These are phyloP conservation scores for Montipora capricornis DNA, from an alignment of 64 coral and sea anemone genomes.

Conservation along the genomic window DNA sequence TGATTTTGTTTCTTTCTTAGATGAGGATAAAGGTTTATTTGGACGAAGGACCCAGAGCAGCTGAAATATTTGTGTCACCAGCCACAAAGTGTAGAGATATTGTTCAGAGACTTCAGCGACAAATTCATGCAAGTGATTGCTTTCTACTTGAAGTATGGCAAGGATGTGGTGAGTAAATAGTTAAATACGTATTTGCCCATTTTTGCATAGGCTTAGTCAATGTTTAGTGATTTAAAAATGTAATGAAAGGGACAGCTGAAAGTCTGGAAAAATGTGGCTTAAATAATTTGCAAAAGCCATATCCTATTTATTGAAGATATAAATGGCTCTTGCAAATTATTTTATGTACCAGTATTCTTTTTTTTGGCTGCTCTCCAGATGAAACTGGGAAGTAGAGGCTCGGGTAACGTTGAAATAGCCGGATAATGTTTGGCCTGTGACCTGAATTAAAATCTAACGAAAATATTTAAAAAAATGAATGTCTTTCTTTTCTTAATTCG, in stretches of 20 bases:
- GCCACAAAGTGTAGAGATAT: constrained; percentile 91
- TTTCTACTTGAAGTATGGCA: constrained; percentile 95
- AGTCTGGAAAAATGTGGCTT: background rate
- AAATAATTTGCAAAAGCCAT: too few species aligned
- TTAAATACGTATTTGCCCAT: background rate
- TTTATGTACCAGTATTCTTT: too few species aligned
- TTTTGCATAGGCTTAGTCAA: background rate
- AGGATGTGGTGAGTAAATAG: constrained; percentile 82
- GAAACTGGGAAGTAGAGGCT: too few species aligned
- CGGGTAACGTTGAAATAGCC: too few species aligned
- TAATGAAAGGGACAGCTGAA: too few species aligned
- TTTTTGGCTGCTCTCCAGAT: too few species aligned
- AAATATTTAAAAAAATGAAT: too few species aligned
- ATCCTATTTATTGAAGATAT: too few species aligned
- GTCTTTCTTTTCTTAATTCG: too few species aligned
- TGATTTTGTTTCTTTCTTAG: constrained; percentile 34
- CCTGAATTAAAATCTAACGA: too few species aligned
- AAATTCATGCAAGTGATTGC: constrained; percentile 66
- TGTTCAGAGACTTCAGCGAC: constrained; percentile 77
- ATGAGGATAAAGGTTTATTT: constrained; percentile 86
- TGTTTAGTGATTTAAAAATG: background rate
- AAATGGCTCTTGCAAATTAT: too few species aligned
- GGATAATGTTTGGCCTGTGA: too few species aligned
- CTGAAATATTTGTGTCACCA: constrained; percentile 85
- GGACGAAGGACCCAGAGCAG: constrained; percentile 66